Evolutionary conservation across 30 jellyfish, hydroid and myxozoan species (phyloP).

Genomic region (Haliclystus octoradiatus): DNA sequence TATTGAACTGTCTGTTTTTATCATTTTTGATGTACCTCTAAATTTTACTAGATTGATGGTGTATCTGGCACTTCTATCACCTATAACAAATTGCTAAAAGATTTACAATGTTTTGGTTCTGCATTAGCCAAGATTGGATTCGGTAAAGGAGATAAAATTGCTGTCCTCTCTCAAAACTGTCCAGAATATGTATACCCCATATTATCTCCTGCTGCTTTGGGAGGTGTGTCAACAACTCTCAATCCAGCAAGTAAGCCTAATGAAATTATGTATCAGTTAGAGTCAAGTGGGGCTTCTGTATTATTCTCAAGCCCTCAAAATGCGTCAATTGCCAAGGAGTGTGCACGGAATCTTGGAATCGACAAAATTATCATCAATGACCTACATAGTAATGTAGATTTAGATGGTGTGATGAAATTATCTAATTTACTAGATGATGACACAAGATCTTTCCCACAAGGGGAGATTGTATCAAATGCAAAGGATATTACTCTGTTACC

Average conservation of each 20-base stretch:
- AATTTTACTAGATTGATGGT: slow-evolving; percentile 62
- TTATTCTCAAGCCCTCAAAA: slow-evolving; percentile 27
- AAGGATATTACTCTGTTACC: slow-evolving; percentile 42
- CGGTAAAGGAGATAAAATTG: slow-evolving; percentile 29
- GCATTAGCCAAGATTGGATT: slow-evolving; percentile 21
- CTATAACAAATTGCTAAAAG: slow-evolving; percentile 7
- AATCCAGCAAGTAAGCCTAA: slow-evolving; percentile 55
- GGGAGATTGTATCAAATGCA: background rate
- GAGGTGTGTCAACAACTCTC: slow-evolving; percentile 42
- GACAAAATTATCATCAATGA: slow-evolving; percentile 43
- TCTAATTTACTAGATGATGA: slow-evolving; percentile 34
- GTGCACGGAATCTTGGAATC: slow-evolving; percentile 41
- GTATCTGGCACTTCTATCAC: slow-evolving; percentile 35
- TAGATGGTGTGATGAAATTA: slow-evolving; percentile 43
- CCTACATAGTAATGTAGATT: slow-evolving; percentile 12
- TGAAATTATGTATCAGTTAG: slow-evolving; percentile 54
- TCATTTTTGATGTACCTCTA: no score
- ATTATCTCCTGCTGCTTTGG: slow-evolving; percentile 53
- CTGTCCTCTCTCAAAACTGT: slow-evolving; percentile 47
- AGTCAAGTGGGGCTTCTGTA: slow-evolving; percentile 39
- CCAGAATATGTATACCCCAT: slow-evolving; percentile 29
- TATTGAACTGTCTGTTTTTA: no score
- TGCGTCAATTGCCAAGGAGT: slow-evolving; percentile 41
- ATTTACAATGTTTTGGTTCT: slow-evolving; percentile 40
- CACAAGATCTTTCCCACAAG: slow-evolving; percentile 11